phyloP scores from a whole-genome alignment of 1,140 invertebrate species.

The Centruroides vittatus region DNA sequence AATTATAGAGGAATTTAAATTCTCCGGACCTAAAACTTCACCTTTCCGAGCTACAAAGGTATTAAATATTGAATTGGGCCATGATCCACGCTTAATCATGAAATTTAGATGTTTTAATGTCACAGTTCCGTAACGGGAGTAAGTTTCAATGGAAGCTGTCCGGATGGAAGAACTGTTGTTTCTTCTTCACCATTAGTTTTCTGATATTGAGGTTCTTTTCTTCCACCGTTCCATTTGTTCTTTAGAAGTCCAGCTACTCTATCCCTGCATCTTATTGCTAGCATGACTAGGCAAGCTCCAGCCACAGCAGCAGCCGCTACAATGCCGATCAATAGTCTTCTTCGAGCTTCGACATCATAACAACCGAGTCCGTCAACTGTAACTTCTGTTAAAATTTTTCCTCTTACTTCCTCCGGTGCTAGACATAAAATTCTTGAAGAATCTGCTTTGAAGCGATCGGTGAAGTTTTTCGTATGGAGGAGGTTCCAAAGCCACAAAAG shows the following conservation, averaged over 20 bases:
- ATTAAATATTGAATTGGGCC: too few relatives aligned
- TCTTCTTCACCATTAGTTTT: slow-evolving; percentile 74
- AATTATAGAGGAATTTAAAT: too few relatives aligned
- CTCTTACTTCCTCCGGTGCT: slow-evolving; percentile 1
- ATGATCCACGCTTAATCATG: neutral
- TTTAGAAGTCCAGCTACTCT: slow-evolving; percentile 10
- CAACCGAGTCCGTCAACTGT: slow-evolving; percentile 10
- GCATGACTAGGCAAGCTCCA: slow-evolving; percentile 1
- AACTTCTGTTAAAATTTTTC: slow-evolving; percentile 5
- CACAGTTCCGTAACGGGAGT: slow-evolving; percentile 80
- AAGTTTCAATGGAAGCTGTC: slow-evolving; percentile 46
- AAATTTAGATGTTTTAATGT: slow-evolving; percentile 1
- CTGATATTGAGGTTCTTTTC: slow-evolving; percentile 73
- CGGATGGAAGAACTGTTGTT: slow-evolving; percentile 28
- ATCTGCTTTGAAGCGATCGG: neutral
- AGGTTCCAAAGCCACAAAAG: slow-evolving; percentile 63
- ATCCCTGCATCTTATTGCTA: slow-evolving; percentile 12
- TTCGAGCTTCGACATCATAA: neutral
- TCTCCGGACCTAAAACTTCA: too few relatives aligned
- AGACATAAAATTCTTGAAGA: slow-evolving; percentile 1
- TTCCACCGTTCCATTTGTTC: slow-evolving; percentile 34
- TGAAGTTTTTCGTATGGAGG: slow-evolving; percentile 9
- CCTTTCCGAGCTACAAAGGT: too few relatives aligned
- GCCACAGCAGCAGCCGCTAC: slow-evolving; percentile 5
- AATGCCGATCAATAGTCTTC: slow-evolving; percentile 7